A percentile compares a stretch with the other conserved stretches of the same genome.
Evolutionary conservation across 2,888 invertebrate species (phyloP).

Genomic region (Automeris io): DNA sequence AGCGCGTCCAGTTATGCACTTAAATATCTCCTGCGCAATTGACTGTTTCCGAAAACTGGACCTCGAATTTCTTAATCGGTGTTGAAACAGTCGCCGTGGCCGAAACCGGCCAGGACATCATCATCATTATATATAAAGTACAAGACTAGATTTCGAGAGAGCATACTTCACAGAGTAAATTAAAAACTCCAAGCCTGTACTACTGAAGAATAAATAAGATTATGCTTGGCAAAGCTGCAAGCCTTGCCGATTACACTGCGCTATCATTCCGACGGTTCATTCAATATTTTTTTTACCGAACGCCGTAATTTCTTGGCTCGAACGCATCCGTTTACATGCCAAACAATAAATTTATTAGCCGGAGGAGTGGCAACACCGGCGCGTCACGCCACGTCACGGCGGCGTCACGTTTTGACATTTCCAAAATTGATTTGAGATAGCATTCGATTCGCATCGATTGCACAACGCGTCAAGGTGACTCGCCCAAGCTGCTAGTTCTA

Average conservation of each 20-base stretch:
- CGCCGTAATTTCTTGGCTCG: slow-evolving; percentile 76
- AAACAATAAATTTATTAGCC: slow-evolving; percentile 77
- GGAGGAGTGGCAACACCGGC: slow-evolving; percentile 72
- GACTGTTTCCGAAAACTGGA: slow-evolving; percentile 19
- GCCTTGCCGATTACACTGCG: slow-evolving; percentile 53
- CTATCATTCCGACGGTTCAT: slow-evolving; percentile 70
- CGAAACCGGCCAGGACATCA: no score
- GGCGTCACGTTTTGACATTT: slow-evolving; percentile 60
- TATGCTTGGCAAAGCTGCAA: slow-evolving; percentile 64
- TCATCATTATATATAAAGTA: no score
- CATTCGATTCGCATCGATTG: slow-evolving; percentile 52
- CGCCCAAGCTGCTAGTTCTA: slow-evolving; percentile 70
- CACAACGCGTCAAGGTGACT: slow-evolving; percentile 74
- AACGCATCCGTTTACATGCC: slow-evolving; percentile 77
- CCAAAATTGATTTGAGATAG: slow-evolving; percentile 40
- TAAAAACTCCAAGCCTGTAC: slow-evolving; percentile 44
- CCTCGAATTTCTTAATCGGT: slow-evolving; percentile 32
- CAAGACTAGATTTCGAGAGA: no score
- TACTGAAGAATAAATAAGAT: slow-evolving; percentile 58
- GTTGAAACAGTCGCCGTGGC: no score
- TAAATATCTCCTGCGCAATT: no score
- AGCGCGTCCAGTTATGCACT: no score
- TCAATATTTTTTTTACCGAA: slow-evolving; percentile 76
- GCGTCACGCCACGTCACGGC: slow-evolving; percentile 65
- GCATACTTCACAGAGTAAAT: no score